phyloP scores from a whole-genome alignment of 2,888 invertebrate genomes.

The Lepidochrysops patricia region DNA sequence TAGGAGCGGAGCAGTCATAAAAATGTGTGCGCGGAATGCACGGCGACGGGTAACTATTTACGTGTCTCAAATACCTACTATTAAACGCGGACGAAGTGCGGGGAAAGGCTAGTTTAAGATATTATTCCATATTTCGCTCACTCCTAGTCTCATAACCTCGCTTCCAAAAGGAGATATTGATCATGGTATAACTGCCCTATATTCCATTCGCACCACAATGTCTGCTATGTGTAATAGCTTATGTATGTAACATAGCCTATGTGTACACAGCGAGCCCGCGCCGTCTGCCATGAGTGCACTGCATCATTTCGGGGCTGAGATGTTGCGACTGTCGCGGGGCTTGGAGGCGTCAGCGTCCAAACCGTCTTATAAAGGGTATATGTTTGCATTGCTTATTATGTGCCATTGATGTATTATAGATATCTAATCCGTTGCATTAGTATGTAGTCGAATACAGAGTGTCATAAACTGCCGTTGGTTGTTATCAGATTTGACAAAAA shows the following conservation, averaged over 20 bases:
- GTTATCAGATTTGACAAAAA: not conserved
- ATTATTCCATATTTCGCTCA: not conserved
- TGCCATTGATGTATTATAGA: not conserved
- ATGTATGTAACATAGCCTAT: slow-evolving; percentile 33
- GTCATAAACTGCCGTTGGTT: too few species aligned
- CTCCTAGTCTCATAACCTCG: too few species aligned
- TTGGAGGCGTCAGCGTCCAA: slow-evolving; percentile 80
- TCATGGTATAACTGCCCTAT: too few species aligned
- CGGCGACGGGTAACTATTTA: too few species aligned
- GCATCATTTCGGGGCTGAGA: slow-evolving; percentile 90
- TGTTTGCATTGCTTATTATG: slow-evolving; percentile 15
- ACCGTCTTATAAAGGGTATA: slow-evolving; percentile 65
- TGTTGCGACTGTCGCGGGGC: slow-evolving; percentile 87
- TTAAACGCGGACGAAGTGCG: too few species aligned
- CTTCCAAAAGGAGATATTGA: too few species aligned
- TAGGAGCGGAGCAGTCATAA: too few species aligned
- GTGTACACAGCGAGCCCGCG: slow-evolving; percentile 80
- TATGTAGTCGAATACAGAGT: too few species aligned
- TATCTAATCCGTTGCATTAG: too few species aligned
- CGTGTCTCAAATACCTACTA: too few species aligned
- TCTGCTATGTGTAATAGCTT: slow-evolving; percentile 1
- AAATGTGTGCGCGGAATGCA: too few species aligned
- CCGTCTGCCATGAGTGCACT: slow-evolving; percentile 89
- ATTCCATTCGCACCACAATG: not conserved
- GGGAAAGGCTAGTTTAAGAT: too few species aligned